These are phyloP conservation scores for Prochilodus magdalenae DNA, from an alignment of 2,113 vertebrate genomes.

Conservation along the genomic window DNA sequence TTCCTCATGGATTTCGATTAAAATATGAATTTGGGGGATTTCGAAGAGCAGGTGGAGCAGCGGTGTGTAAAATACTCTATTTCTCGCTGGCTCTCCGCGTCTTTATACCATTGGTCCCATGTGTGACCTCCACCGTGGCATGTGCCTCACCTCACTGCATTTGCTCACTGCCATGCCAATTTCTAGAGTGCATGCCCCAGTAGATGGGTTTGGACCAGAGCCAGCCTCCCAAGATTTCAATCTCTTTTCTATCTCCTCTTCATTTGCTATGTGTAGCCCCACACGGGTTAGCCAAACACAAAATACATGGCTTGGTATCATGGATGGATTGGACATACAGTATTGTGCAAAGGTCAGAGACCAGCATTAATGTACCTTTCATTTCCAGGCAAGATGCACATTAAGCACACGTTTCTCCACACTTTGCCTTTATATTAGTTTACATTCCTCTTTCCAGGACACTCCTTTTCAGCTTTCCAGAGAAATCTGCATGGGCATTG, in stretches of 20 bases:
- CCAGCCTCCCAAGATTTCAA: slow-evolving; percentile 43
- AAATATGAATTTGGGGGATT: slow-evolving; percentile 58
- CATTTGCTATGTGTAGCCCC: slow-evolving; percentile 19
- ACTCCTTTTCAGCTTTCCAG: too few relatives aligned
- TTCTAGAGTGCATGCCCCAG: slow-evolving; percentile 48
- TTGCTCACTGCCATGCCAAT: slow-evolving; percentile 51
- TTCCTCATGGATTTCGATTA: slow-evolving; percentile 58
- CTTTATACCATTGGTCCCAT: slow-evolving; percentile 51
- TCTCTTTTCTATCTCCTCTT: slow-evolving; percentile 20
- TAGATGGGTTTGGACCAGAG: slow-evolving; percentile 51
- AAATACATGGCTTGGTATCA: background rate
- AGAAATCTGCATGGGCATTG: too few relatives aligned
- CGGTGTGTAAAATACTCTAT: slow-evolving; percentile 53
- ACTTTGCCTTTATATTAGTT: too few relatives aligned
- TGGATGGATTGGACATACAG: background rate
- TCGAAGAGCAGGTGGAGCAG: slow-evolving; percentile 48
- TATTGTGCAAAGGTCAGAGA: too few relatives aligned
- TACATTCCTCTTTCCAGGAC: too few relatives aligned
- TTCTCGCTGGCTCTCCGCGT: slow-evolving; percentile 39
- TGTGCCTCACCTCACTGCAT: slow-evolving; percentile 57
- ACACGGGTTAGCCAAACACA: background rate
- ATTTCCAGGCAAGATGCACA: too few relatives aligned
- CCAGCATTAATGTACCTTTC: too few relatives aligned
- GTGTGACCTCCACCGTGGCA: slow-evolving; percentile 54
- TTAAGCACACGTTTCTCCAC: too few relatives aligned